Percentiles rank a stretch among this genome's conserved stretches.
Conservation (phyloP, 2,113 vertebrate species). For the Ammospiza nelsoni region DNA sequence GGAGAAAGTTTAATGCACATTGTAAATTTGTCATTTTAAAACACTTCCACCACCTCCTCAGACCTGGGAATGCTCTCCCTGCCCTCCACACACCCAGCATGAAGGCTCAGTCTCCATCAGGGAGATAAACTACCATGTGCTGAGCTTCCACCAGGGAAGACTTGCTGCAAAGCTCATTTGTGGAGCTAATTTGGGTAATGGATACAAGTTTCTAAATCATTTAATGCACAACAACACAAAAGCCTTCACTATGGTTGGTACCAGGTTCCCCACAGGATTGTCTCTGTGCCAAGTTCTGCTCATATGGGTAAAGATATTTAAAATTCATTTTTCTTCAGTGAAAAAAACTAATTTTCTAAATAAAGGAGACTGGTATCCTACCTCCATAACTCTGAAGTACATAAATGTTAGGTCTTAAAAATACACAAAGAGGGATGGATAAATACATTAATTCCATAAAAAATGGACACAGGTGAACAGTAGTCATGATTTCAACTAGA, state of each 20-base stretch:
- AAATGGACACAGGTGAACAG: background rate
- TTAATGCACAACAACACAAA: background rate
- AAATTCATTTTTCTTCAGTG: background rate
- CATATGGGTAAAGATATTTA: background rate
- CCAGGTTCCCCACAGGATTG: background rate
- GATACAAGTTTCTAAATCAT: background rate
- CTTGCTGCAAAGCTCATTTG: background rate
- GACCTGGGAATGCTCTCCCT: background rate
- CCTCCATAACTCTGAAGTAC: background rate
- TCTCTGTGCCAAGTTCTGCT: background rate
- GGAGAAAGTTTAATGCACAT: background rate
- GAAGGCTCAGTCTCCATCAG: background rate
- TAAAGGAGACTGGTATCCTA: background rate
- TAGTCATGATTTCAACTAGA: background rate
- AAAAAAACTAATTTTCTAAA: background rate
- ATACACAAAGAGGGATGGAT: background rate
- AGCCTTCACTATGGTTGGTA: background rate
- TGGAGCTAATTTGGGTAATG: background rate
- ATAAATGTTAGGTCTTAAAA: background rate
- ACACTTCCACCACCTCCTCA: background rate
- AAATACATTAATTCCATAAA: background rate
- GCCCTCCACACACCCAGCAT: background rate
- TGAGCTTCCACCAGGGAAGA: background rate
- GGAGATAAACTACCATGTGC: background rate
- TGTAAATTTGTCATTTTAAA: background rate